Conservation (phyloP, 2,113 vertebrate genomes). For the Phalacrocorax pelagicus region DNA sequence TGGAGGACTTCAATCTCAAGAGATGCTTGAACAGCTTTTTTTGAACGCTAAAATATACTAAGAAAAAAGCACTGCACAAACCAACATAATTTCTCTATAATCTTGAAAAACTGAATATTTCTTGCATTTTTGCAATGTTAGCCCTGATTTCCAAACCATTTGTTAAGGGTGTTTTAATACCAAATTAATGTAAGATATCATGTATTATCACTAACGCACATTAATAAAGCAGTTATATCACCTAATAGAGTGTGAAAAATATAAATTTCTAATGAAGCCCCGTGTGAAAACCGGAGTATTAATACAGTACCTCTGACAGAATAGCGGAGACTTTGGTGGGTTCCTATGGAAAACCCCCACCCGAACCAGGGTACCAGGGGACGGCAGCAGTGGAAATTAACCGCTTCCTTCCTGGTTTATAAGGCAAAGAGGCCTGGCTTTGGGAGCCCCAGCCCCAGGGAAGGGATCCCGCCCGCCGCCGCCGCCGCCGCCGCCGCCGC, state of each 20-base stretch:
- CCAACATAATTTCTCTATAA: background rate
- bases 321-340: background rate
- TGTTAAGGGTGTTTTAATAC: background rate
- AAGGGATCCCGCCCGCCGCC: too few relatives aligned
- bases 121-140: background rate
- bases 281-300: background rate
- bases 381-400: background rate
- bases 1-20: background rate
- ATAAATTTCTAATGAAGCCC: background rate
- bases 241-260: background rate
- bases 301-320: background rate
- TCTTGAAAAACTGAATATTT: background rate
- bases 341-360: background rate
- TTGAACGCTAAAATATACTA: background rate
- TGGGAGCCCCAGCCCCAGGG: background rate
- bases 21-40: background rate
- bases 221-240: background rate
- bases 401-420: background rate
- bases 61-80: background rate
- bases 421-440: background rate
- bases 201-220: background rate
- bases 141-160: background rate
- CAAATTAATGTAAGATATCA: background rate
- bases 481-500: too few relatives aligned
- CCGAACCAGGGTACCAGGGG: background rate